Percentiles rank a stretch among this genome's conserved stretches.
Evolutionary conservation across 2,888 invertebrate genomes (phyloP).

Genomic region (Drosophila kokeensis): DNA sequence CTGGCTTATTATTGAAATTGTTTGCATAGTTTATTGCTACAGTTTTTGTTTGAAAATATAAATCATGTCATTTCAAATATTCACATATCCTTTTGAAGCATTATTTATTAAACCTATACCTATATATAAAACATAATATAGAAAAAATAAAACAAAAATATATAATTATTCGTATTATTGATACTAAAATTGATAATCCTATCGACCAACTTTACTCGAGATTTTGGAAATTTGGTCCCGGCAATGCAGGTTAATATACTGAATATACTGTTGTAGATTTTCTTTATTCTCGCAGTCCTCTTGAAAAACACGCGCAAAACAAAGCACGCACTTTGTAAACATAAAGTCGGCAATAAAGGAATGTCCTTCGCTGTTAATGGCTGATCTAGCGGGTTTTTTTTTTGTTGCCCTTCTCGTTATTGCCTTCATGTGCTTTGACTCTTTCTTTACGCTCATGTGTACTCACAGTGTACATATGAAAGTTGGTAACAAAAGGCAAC

Average conservation of each 20-base stretch:
- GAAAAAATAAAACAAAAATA: no score
- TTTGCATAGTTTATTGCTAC: neutral
- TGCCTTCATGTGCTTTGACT: constrained; percentile 12
- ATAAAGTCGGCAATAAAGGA: constrained; percentile 61
- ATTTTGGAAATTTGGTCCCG: neutral
- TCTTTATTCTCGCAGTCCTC: constrained; percentile 12
- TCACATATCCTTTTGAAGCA: neutral
- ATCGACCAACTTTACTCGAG: neutral
- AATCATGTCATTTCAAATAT: neutral
- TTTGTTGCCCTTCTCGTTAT: constrained; percentile 19
- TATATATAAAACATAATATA: neutral
- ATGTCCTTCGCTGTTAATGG: constrained; percentile 52
- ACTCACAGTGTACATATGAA: constrained; percentile 11
- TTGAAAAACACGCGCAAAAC: constrained; percentile 47
- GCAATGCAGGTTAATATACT: neutral
- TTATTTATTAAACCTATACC: neutral
- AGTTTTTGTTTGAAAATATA: neutral
- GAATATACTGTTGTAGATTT: constrained; percentile 10
- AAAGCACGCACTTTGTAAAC: constrained; percentile 72
- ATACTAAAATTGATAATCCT: neutral
- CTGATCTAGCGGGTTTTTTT: constrained; percentile 3
- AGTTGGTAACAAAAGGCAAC: constrained; percentile 48
- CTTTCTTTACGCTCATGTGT: constrained; percentile 31
- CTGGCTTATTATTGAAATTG: neutral
- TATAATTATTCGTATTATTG: neutral